These are phyloP conservation scores for Thripadectes ignobilis DNA, from an alignment of 2,797 vertebrate genomes.

Conservation along the genomic window DNA sequence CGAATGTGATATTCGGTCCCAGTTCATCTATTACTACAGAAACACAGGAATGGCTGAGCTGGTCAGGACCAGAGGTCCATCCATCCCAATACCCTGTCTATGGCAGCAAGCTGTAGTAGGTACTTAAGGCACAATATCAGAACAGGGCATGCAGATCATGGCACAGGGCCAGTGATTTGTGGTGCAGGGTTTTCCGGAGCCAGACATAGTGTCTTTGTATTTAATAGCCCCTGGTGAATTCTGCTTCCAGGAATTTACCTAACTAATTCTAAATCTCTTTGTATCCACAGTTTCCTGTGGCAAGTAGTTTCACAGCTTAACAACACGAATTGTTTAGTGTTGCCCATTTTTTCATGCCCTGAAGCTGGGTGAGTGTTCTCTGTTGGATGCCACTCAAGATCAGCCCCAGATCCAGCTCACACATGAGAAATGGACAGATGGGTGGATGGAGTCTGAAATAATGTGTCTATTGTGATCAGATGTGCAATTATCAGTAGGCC, in stretches of 20 bases:
- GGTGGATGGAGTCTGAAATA: background rate
- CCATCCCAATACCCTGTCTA: background rate
- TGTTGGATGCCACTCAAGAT: background rate
- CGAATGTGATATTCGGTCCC: background rate
- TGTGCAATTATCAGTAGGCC: background rate
- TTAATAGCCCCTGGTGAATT: conserved; percentile 44
- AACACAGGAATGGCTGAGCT: background rate
- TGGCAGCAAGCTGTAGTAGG: background rate
- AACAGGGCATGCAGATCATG: background rate
- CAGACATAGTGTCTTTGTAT: conserved; percentile 28
- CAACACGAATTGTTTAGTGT: background rate
- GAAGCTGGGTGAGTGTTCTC: background rate
- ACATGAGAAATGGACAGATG: background rate
- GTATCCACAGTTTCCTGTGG: conserved; percentile 38
- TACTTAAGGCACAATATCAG: background rate
- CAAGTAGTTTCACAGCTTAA: conserved; percentile 41
- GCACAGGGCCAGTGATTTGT: conserved; percentile 27
- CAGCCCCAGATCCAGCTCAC: background rate
- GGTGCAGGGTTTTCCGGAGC: conserved; percentile 39
- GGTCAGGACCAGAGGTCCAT: background rate
- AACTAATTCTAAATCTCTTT: conserved; percentile 40
- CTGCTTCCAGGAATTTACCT: conserved; percentile 52
- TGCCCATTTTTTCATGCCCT: background rate
- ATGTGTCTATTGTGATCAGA: background rate
- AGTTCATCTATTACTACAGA: background rate